These are phyloP conservation scores for Limnephilus rhombicus DNA, from an alignment of 2,888 invertebrate genomes.

Conservation along the genomic window DNA sequence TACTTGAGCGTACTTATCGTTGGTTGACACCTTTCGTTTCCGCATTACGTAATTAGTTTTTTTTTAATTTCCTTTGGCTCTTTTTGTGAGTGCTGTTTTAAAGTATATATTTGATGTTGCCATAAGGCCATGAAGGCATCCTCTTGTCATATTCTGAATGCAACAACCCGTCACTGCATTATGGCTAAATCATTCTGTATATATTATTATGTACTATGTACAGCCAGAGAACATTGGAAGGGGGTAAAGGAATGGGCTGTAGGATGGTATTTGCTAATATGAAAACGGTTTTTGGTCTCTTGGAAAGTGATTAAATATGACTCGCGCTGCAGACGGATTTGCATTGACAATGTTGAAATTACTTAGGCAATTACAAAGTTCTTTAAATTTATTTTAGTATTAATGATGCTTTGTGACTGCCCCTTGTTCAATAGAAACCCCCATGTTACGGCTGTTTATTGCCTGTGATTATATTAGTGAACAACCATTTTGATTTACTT, in stretches of 20 bases:
- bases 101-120: slow-evolving; percentile 36
- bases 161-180: not conserved
- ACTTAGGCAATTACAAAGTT: not conserved
- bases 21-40: not conserved
- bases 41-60: not conserved
- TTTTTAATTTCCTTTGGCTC: not conserved
- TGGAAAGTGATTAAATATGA: not conserved
- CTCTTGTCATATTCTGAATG: not conserved
- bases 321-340: not conserved
- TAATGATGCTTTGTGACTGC: slow-evolving; percentile 5
- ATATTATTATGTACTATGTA: no score
- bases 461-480: slow-evolving; percentile 44
- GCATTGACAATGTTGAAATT: not conserved
- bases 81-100: not conserved
- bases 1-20: slow-evolving; percentile 26
- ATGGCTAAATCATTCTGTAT: not conserved
- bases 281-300: no score
- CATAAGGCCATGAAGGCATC: slow-evolving; percentile 31
- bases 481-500: slow-evolving; percentile 36
- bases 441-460: slow-evolving; percentile 17
- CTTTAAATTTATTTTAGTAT: not conserved
- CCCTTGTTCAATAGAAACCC: slow-evolving; percentile 21
- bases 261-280: not conserved
- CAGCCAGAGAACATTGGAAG: not conserved
- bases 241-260: no score